These are phyloP conservation scores for Puntigrus tetrazona DNA, from an alignment of 2,113 vertebrate species.

Conservation along the genomic window DNA sequence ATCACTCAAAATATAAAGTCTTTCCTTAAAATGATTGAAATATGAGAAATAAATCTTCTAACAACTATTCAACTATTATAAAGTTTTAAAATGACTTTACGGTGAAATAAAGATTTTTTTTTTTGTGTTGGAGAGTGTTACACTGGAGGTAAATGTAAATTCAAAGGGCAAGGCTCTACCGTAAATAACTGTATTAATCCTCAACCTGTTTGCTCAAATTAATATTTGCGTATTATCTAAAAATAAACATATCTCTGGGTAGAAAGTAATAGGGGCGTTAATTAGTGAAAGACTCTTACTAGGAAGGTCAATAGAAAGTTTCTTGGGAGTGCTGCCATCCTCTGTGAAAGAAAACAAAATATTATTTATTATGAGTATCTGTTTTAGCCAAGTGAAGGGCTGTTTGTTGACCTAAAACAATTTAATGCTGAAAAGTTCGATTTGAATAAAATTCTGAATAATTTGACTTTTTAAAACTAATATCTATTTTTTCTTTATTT, in stretches of 20 bases:
- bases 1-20: background rate
- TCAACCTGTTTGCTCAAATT: background rate
- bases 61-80: background rate
- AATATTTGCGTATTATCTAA: background rate
- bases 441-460: background rate
- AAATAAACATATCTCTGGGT: conserved; percentile 31
- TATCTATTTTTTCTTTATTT: too few species aligned
- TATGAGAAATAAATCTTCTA: background rate
- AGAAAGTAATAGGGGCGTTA: conserved; percentile 49
- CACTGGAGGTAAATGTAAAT: background rate
- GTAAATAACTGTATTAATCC: background rate
- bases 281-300: conserved; percentile 70
- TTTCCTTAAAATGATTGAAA: background rate
- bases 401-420: background rate
- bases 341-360: conserved; percentile 78
- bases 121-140: background rate
- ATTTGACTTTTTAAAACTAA: background rate
- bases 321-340: conserved; percentile 74
- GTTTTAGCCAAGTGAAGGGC: background rate
- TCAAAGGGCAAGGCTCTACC: background rate
- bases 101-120: background rate
- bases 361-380: conserved; percentile 37
- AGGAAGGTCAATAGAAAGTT: conserved; percentile 79
- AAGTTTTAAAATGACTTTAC: background rate
- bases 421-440: background rate